These are phyloP conservation scores for Polypedilum pembai DNA, from an alignment of 1,140 invertebrate species.

Conservation along the genomic window DNA sequence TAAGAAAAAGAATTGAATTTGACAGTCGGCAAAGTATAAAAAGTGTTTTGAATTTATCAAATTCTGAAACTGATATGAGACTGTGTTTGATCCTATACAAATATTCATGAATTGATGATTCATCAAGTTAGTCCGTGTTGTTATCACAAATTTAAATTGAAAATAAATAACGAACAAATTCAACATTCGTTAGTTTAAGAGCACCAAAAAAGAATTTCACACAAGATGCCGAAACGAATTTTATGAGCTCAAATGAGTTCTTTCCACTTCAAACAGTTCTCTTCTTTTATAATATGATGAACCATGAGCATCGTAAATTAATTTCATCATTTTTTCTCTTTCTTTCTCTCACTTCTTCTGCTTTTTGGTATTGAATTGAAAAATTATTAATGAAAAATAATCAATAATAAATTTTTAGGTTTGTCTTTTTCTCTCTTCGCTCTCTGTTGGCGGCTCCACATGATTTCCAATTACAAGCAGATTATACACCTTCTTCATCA, in stretches of 20 bases:
- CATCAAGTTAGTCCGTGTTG: too few relatives aligned
- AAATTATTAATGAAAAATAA: conserved; percentile 27
- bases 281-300: neutral
- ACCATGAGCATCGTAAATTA: conserved; percentile 17
- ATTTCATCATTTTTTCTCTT: neutral
- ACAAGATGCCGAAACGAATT: conserved; percentile 4
- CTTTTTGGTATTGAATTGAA: neutral
- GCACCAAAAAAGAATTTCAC: neutral
- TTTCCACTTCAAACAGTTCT: conserved; percentile 3
- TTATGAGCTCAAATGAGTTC: conserved; percentile 17
- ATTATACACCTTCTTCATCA: conserved; percentile 11
- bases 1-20: too few relatives aligned
- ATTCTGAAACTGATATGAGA: too few relatives aligned
- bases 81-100: too few relatives aligned
- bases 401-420: neutral
- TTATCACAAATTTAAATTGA: too few relatives aligned
- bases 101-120: too few relatives aligned
- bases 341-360: neutral
- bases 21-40: too few relatives aligned
- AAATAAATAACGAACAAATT: too few relatives aligned
- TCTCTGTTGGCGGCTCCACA: conserved; percentile 1
- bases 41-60: too few relatives aligned
- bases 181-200: too few relatives aligned
- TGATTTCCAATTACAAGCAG: neutral
- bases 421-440: neutral